These are phyloP conservation scores for Cyrtonyx montezumae DNA, from an alignment of 2,113 vertebrate species.

Conservation along the genomic window DNA sequence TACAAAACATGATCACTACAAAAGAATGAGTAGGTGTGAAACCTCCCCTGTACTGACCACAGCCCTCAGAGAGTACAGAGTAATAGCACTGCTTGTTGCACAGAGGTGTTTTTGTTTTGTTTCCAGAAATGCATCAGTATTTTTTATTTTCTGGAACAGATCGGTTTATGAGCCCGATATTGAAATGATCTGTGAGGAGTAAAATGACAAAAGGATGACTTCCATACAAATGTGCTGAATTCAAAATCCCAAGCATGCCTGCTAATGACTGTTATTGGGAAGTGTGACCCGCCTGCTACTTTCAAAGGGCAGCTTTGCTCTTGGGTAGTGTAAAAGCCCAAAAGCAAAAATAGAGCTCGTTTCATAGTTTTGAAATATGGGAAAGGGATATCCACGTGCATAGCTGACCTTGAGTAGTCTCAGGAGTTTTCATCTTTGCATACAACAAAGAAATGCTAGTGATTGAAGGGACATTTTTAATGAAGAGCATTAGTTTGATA, in stretches of 20 bases:
- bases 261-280: not conserved
- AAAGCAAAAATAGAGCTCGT: not conserved
- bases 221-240: not conserved
- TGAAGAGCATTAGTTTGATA: not conserved
- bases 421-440: not conserved
- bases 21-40: constrained; percentile 69
- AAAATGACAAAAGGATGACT: not conserved
- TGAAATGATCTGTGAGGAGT: constrained; percentile 3
- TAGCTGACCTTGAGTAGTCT: constrained; percentile 21
- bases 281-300: not conserved
- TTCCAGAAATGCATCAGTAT: not conserved
- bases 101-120: not conserved
- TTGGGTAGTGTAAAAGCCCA: not conserved
- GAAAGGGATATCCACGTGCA: not conserved
- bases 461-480: not conserved
- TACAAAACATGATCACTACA: constrained; percentile 69
- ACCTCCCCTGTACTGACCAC: constrained; percentile 16
- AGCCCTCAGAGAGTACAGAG: not conserved
- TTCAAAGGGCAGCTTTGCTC: not conserved
- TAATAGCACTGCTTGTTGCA: not conserved
- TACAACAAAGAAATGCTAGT: rapidly evolving
- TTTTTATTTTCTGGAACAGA: constrained; percentile 9
- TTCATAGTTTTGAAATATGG: not conserved
- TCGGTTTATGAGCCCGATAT: not conserved
- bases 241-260: not conserved